Percentiles rank a stretch among this genome's conserved stretches.
Evolutionary conservation across 1,140 invertebrate genomes (phyloP).

Genomic region (Cherax quadricarinatus): DNA sequence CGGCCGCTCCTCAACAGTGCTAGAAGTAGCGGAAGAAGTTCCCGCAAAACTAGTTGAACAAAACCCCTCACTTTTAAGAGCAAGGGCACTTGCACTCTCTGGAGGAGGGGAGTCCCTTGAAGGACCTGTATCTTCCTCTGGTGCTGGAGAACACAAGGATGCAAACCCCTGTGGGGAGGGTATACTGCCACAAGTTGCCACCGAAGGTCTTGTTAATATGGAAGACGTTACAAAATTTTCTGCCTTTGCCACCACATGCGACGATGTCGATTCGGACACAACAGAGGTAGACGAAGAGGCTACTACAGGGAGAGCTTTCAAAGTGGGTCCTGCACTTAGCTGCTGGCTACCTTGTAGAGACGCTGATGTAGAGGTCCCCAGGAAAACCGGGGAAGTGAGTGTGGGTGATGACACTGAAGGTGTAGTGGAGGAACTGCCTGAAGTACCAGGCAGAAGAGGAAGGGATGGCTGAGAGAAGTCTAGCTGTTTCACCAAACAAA

Average conservation of each 20-base stretch:
- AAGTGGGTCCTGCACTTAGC: not conserved
- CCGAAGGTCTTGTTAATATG: conserved; percentile 15
- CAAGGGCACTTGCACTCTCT: conserved; percentile 15
- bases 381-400: conserved; percentile 44
- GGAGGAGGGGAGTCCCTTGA: conserved; percentile 44
- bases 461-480: conserved; percentile 57
- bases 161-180: conserved; percentile 57
- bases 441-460: conserved; percentile 77
- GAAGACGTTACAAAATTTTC: conserved; percentile 46
- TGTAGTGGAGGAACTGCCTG: conserved; percentile 78
- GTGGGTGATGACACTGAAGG: conserved; percentile 79
- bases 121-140: conserved; percentile 34
- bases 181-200: not conserved
- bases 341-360: not conserved
- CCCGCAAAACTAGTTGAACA: conserved; percentile 32
- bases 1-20: conserved; percentile 35
- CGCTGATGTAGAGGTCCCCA: conserved; percentile 76
- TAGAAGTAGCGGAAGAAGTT: conserved; percentile 36
- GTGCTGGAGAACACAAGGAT: conserved; percentile 59
- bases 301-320: not conserved
- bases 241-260: conserved; percentile 23
- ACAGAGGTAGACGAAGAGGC: not conserved
- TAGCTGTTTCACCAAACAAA: conserved; percentile 77
- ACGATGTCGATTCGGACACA: not conserved
- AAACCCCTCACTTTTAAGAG: conserved; percentile 29